Percentiles rank a stretch among this genome's conserved stretches.
phyloP scores from a whole-genome alignment of 1,140 invertebrate species.

The Temnothorax curvispinosus region DNA sequence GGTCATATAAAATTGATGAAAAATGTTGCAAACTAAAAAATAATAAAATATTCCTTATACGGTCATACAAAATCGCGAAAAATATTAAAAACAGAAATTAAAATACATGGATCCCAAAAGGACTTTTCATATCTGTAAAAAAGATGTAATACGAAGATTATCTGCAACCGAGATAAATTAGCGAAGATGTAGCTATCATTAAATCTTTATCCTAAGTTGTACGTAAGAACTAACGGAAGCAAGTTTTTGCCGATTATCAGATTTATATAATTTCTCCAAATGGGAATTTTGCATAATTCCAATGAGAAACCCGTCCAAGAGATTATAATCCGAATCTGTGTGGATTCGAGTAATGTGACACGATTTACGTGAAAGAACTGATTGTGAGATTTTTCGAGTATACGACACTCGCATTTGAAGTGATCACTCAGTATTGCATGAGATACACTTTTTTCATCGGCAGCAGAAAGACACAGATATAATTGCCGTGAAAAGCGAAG shows the following conservation, averaged over 20 bases:
- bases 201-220: constrained; percentile 18
- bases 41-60: neutral
- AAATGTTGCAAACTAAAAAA: neutral
- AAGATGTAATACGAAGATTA: neutral
- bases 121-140: neutral
- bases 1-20: constrained; percentile 1
- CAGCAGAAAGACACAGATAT: neutral
- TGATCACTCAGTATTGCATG: neutral
- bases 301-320: neutral
- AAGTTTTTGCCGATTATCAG: constrained; percentile 39
- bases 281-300: constrained; percentile 7
- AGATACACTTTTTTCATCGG: neutral
- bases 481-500: neutral
- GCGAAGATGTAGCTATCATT: neutral
- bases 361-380: neutral
- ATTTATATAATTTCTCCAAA: constrained; percentile 21
- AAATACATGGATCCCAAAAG: neutral
- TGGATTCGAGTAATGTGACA: neutral
- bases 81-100: neutral
- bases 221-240: neutral
- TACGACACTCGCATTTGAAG: neutral
- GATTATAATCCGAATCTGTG: neutral
- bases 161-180: constrained; percentile 2
- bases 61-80: neutral
- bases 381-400: neutral